A percentile compares a stretch with the other conserved stretches of the same genome.
Conservation (phyloP, 2,113 vertebrate genomes). For the Murina feae region DNA sequence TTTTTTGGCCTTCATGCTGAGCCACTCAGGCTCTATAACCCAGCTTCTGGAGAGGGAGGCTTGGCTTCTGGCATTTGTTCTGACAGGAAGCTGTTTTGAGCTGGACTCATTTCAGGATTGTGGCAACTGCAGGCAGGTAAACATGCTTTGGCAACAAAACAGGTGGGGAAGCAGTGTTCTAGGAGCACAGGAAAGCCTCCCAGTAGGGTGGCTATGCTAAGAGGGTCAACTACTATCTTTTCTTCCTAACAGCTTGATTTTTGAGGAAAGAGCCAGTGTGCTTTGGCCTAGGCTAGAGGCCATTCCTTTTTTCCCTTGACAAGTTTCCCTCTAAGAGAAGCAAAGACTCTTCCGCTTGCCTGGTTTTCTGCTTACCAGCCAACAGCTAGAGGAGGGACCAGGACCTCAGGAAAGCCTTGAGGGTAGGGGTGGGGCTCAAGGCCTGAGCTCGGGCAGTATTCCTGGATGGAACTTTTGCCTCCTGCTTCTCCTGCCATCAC, state of each 20-base stretch:
- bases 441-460: not conserved
- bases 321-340: constrained; percentile 8
- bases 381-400: not conserved
- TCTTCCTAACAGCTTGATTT: not conserved
- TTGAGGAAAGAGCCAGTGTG: not conserved
- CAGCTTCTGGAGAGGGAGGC: not conserved
- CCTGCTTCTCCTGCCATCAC: not conserved
- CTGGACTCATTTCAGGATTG: not conserved
- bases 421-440: not conserved
- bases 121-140: not conserved
- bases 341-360: not conserved
- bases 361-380: not conserved
- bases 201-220: not conserved
- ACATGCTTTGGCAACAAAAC: not conserved
- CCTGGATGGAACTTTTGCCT: not conserved
- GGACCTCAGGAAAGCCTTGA: not conserved
- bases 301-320: not conserved
- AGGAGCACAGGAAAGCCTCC: not conserved
- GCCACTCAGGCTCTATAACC: not conserved
- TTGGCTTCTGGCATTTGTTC: not conserved
- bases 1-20: not conserved
- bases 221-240: not conserved
- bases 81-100: not conserved
- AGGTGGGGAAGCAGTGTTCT: not conserved
- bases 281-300: not conserved